These are phyloP conservation scores for Stictonetta naevosa DNA, from an alignment of 2,113 vertebrate species.

Conservation along the genomic window DNA sequence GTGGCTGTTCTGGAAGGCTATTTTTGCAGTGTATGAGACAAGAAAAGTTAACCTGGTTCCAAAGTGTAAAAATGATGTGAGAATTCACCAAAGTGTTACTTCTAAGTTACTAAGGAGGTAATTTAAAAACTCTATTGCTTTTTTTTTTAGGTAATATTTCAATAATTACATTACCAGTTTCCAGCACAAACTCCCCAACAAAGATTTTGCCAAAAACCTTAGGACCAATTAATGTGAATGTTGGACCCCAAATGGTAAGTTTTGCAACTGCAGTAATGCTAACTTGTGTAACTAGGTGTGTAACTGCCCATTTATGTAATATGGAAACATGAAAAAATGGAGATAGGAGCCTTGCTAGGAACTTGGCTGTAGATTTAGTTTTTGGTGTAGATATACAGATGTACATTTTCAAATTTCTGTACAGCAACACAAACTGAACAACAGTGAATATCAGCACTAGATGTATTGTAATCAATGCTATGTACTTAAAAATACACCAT, in stretches of 20 bases:
- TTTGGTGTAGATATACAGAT: background rate
- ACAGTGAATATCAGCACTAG: background rate
- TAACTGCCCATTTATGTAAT: background rate
- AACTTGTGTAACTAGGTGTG: background rate
- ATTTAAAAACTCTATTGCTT: background rate
- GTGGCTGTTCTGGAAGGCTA: background rate
- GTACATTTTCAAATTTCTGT: background rate
- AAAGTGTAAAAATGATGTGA: background rate
- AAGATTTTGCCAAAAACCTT: slow-evolving; percentile 84
- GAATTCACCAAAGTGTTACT: background rate
- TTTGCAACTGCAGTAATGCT: background rate
- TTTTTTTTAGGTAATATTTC: slow-evolving; percentile 78
- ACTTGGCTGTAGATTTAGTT: background rate
- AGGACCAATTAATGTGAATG: slow-evolving; percentile 83
- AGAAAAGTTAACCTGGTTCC: background rate
- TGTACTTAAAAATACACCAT: background rate
- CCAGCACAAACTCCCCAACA: slow-evolving; percentile 76
- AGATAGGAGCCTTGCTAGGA: background rate
- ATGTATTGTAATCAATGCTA: background rate
- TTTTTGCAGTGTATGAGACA: background rate
- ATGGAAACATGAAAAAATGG: background rate
- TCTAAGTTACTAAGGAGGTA: background rate
- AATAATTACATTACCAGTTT: slow-evolving; percentile 76
- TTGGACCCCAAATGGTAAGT: slow-evolving; percentile 85
- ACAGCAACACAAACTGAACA: background rate